Evolutionary conservation across 2,113 vertebrate genomes (phyloP), one percentile per base, ranked within the genome.

Genomic region (Mohoua ochrocephala): DNA sequence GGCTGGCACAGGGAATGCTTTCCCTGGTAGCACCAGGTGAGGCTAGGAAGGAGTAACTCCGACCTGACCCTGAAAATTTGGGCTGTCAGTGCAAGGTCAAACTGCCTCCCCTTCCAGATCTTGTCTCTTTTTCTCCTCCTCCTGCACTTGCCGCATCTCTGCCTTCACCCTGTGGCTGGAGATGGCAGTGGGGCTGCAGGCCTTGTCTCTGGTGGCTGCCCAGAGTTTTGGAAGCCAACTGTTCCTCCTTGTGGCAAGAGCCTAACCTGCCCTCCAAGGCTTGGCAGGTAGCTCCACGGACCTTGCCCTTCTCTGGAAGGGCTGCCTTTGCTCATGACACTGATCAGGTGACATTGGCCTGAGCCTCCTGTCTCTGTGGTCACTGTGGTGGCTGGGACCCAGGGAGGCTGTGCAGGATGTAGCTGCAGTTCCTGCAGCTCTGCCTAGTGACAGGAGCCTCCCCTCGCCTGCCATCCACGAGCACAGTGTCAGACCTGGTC

Each of bases 351-450:
- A 50, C 33, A 28, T 15, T 4, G 8, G 33, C 59, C 22, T 13
- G 8, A 91, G 15, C 35, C 22, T 87, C 4, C 16, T 77, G 42
- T 24, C 37, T 35, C 63, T 31, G 9, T n/a, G 18, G 39, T 21
- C 3, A 0, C 20, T 39, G 42, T 30, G 21, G 41, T 83, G 67
- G 26, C 78, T 63, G 57, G 20, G 42, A 14, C 47, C 47, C 27
- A 57, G 47, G 0, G 0, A 18, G 31, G 12, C 14, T 0, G 0
- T 84, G 53, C 59, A 44, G 41, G 20, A 31, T 7, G 2, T 31
- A 42, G 30, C 28, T 54, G 28, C 28, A 57, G 61, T 69, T 13
- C 30, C 45, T 52, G 41, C 30, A 42, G 17, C 47, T 94, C 67
- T 11, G 1, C 27, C 6, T 1, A 3, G 23, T 2, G 39, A 7